Base-by-base conservation (phyloP, 2,797 vertebrate genomes). In the Nannoperca obscura region DNA sequence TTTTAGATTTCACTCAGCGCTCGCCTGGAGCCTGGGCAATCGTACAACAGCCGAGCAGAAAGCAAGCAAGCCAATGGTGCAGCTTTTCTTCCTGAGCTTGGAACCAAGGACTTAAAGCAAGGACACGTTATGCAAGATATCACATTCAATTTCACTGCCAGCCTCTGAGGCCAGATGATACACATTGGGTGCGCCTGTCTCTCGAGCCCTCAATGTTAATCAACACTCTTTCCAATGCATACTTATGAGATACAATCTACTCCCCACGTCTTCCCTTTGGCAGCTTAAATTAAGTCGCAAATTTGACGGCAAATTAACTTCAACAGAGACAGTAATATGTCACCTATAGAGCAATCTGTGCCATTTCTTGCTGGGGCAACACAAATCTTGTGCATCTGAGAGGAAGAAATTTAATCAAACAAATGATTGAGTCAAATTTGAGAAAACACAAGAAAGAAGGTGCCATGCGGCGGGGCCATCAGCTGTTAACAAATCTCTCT, bases 191-290 rank as follows among this genome's bases (percentile, higher is more conserved):
- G 67, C 15, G 79, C 82, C 71, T 78, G 87, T 93, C 92, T 93
- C 90, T 66, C 13, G 89, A 92, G 90, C 89, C 89, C 88, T 93
- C 82, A 85, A 77, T 91, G 91, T 93, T 93, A 93, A 94, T 94
- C 91, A 93, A 93, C 91, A 89, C 84, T 88, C 89, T 81, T 92
- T 90, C 78, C 88, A 87, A 90, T 90, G 92, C 91, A 93, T 94
- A 93, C 92, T 94, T 92, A 93, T 93, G 92, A 93, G 90, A 88
- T 90, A 86, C 91, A 89, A 91, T 93, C 91, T 88, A 91, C 90
- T 92, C 90, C 88, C 83, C 87, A 86, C 58, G 75, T 85, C 91
- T 90, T 92, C 88, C 93, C 89, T 87, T 92, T 90, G 87, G 92
- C 91, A 78, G 80, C 89, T 89, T 63, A 82, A 93, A 93, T 94